Evolutionary conservation across 2,113 vertebrate species (phyloP).

Genomic region (Python bivittatus): DNA sequence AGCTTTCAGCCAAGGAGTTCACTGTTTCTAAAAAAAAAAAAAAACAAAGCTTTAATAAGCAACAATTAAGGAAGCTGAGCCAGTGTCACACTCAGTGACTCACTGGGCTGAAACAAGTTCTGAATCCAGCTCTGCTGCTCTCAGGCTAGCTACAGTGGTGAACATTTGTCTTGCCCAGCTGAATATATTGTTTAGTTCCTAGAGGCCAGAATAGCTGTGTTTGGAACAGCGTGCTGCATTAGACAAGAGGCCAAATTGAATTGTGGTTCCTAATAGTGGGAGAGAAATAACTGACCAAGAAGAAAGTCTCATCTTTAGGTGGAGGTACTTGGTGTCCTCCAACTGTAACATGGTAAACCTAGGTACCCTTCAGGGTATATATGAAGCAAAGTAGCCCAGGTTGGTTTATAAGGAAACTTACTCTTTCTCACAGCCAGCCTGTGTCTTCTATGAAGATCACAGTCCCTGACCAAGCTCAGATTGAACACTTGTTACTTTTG

Average conservation of each 20-base stretch:
- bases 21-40: not conserved
- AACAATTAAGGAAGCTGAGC: not conserved
- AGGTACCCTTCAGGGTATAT: no score
- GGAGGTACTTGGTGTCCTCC: no score
- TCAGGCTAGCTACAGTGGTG: not conserved
- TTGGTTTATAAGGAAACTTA: not conserved
- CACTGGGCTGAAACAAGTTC: not conserved
- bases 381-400: not conserved
- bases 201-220: not conserved
- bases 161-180: not conserved
- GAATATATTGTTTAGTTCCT: not conserved
- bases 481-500: not conserved
- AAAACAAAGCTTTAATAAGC: not conserved
- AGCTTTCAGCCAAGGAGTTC: no score
- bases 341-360: no score
- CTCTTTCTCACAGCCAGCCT: not conserved
- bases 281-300: not conserved
- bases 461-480: not conserved
- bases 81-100: not conserved
- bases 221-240: not conserved
- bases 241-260: not conserved
- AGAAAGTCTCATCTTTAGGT: not conserved
- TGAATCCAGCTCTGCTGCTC: not conserved
- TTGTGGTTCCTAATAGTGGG: not conserved
- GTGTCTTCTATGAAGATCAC: not conserved